Base-by-base conservation (phyloP, 2,888 invertebrate genomes). In the Eupithecia abbreviata region DNA sequence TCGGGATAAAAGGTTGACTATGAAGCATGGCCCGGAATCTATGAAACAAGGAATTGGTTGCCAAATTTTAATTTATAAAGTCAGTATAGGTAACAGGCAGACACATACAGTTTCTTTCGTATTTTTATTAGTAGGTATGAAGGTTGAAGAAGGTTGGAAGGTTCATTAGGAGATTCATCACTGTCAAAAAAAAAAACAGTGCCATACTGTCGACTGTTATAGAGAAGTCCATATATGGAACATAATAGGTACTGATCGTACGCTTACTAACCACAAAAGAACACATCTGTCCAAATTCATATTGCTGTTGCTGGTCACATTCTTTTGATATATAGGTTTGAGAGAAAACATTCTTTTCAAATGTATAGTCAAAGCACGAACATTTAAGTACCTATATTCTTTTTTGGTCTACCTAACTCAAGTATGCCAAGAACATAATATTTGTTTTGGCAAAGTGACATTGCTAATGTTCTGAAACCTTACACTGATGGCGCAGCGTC, bases 401-500 rank as follows among this genome's bases (percentile, higher is more conserved):
- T 58, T 58, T 30, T 10, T 12, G 62, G 30, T 62, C 62, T 62
- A 62, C 62, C 30, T n/a, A 30, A 10, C 10, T 30, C 58, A 58
- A 58, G 10, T 30, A 12, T 30, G 18, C 10, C 62, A 4, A 1
- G 67, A 30, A 65, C 82, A 81, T 85, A 85, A 81, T 85, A 85
- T 88, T 86, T 85, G 85, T 86, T 86, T 88, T 88, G 87, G 87
- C 89, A 85, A 77, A 77, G 81, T 80, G 73, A 72, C 77, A 77
- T 73, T 77, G 85, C 84, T 86, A 89, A 88, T 90, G 85, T 83
- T 83, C 80, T 83, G 85, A 83, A 85, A 87, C 83, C 18, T 18
- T 12, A 47, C 12, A 45, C 45, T 47, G 69, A 18, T n/a, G n/a
- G n/a, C 30, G n/a, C 30, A 10, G n/a, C n/a, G 75, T 73, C 76